Conservation (phyloP, 2,797 vertebrate genomes). For the Hoplostethus mediterraneus region DNA sequence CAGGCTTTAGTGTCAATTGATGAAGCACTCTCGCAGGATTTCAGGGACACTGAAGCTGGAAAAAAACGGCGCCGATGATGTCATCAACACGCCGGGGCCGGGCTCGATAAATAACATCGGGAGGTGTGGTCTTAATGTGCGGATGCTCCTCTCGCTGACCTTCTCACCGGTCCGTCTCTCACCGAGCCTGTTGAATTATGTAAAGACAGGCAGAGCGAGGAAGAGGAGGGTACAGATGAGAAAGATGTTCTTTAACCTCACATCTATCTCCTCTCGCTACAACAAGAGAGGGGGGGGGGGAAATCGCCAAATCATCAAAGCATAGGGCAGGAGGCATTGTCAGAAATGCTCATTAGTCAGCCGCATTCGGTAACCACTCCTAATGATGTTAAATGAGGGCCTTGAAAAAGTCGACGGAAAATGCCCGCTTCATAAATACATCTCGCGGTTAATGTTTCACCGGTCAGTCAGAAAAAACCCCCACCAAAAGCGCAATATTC, state of each 20-base stretch:
- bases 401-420: constrained; percentile 4
- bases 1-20: background rate
- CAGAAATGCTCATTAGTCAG: constrained; percentile 12
- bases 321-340: background rate
- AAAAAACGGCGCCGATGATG: constrained; percentile 60
- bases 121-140: constrained; percentile 37
- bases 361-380: background rate
- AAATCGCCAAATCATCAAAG: background rate
- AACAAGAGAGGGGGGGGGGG: too few relatives aligned
- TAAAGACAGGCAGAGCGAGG: constrained; percentile 1
- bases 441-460: background rate
- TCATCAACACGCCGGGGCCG: constrained; percentile 29
- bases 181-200: constrained; percentile 56
- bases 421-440: constrained; percentile 10
- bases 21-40: background rate
- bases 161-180: constrained; percentile 10
- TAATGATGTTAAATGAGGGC: constrained; percentile 12
- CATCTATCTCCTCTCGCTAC: background rate
- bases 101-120: constrained; percentile 47
- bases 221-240: background rate
- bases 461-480: background rate
- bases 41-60: constrained; percentile 45
- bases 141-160: constrained; percentile 33
- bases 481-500: too few relatives aligned
- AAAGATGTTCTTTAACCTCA: background rate